Evolutionary conservation across 1,140 invertebrate species (phyloP).

Genomic region (Lordiphosa clarofinis): DNA sequence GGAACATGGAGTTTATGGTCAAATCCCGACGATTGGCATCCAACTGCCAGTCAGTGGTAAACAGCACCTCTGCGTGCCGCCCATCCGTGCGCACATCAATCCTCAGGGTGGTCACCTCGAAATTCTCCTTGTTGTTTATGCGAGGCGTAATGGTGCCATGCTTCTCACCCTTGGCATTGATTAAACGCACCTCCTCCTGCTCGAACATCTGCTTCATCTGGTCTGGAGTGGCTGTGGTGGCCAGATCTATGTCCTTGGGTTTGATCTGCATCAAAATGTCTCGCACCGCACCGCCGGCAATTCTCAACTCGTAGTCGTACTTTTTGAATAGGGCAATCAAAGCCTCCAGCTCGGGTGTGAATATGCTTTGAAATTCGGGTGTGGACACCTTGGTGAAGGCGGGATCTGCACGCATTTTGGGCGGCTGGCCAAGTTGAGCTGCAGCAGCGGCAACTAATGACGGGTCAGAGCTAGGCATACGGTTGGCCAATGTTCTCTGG

Average conservation of each 20-base stretch:
- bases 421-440: conserved; percentile 77
- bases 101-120: conserved; percentile 95
- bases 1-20: conserved; percentile 99
- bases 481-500: conserved; percentile 2
- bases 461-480: conserved; percentile 10
- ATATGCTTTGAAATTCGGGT: conserved; percentile 88
- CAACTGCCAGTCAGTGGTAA: conserved; percentile 96
- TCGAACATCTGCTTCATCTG: conserved; percentile 98
- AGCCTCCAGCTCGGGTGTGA: conserved; percentile 87
- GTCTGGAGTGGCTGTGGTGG: conserved; percentile 96
- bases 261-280: conserved; percentile 93
- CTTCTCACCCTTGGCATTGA: conserved; percentile 96
- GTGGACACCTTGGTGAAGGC: conserved; percentile 85
- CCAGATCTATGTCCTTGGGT: conserved; percentile 98
- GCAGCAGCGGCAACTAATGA: conserved; percentile 18
- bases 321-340: conserved; percentile 89
- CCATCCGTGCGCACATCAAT: conserved; percentile 97
- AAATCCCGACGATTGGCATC: conserved; percentile 98
- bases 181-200: conserved; percentile 91
- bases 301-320: conserved; percentile 91
- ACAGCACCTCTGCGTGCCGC: conserved; percentile 94
- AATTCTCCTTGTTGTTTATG: conserved; percentile 97
- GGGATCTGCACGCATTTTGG: conserved; percentile 83
- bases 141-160: conserved; percentile 99
- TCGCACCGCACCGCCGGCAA: conserved; percentile 97